Evolutionary conservation across 2,888 invertebrate species (phyloP), one percentile per base, ranked within the genome.

Genomic region (Icerya purchasi): DNA sequence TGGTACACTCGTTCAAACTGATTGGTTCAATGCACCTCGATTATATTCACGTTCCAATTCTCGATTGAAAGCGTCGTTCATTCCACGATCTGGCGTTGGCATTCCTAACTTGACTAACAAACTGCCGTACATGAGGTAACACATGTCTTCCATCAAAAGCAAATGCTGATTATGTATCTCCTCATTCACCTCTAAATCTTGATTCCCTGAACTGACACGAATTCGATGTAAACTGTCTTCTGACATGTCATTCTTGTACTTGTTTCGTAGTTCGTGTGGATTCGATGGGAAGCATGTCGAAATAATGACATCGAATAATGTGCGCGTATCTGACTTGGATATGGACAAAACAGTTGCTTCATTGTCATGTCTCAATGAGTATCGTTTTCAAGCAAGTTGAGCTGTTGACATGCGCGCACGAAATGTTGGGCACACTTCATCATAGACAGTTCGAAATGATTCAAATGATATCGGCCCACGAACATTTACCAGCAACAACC

Each of bases 351-450:
- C n/a, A 23, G 24, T 22, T 22, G 25, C 55, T 8, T 55, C 55
- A 55, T 55, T 55, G 55, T 55, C 23, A 24, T 55, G 60, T 68
- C 62, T 68, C 69, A 71, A 55, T 68, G 67, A 49, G 57, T 60
- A 62, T 70, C 69, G 62, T 70, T 65, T 64, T 71, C 68, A 23
- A 72, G 62, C 57, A 71, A 63, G 5, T 68, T 66, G 24, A 64
- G 58, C 10, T 59, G 61, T 58, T 66, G 60, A 63, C 69, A 70
- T 53, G 68, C 68, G 54, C n/a, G 65, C 53, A 25, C 66, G 61
- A 61, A 66, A 72, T 22, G 68, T 69, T 56, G 53, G 56, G 61
- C 62, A 61, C 22, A 64, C 53, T 25, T 61, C 61, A 24, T 67
- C 67, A 57, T 69, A 62, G 10, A 69, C 65, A n/a, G 64, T 71